A percentile compares a stretch with the other conserved stretches of the same genome.
Evolutionary conservation across 2,797 vertebrate genomes (phyloP).

Genomic region (Silurus lanzhouensis): DNA sequence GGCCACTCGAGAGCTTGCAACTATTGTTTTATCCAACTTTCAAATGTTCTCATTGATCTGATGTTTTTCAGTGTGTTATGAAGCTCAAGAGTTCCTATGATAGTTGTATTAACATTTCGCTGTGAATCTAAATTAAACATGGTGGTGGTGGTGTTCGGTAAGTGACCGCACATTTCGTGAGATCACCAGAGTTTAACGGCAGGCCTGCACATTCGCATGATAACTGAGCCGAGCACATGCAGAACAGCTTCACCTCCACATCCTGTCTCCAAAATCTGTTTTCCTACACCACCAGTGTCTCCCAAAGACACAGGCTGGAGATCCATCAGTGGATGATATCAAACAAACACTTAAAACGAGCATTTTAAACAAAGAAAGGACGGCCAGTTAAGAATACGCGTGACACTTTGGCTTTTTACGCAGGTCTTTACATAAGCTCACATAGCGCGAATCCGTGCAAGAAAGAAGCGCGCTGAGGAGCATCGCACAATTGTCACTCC

Average conservation of each 20-base stretch:
- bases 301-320: not conserved
- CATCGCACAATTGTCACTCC: slow-evolving; percentile 37
- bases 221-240: not conserved
- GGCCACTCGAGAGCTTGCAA: too few species aligned
- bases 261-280: not conserved
- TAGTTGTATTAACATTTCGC: not conserved
- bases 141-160: not conserved
- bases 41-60: not conserved
- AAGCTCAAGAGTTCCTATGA: not conserved
- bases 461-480: not conserved
- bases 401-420: not conserved
- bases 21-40: not conserved
- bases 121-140: not conserved
- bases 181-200: too few species aligned
- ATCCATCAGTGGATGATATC: not conserved
- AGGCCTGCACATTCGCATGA: not conserved
- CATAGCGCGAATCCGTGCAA: not conserved
- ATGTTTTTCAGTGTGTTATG: not conserved
- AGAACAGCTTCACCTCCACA: not conserved
- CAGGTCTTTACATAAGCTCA: slow-evolving; percentile 19
- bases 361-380: not conserved
- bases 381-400: not conserved
- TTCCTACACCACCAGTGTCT: not conserved
- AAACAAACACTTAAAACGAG: not conserved
- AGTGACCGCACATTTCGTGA: not conserved